Conservation (phyloP, 1,140 invertebrate species). For the Trinorchestia longiramus region DNA sequence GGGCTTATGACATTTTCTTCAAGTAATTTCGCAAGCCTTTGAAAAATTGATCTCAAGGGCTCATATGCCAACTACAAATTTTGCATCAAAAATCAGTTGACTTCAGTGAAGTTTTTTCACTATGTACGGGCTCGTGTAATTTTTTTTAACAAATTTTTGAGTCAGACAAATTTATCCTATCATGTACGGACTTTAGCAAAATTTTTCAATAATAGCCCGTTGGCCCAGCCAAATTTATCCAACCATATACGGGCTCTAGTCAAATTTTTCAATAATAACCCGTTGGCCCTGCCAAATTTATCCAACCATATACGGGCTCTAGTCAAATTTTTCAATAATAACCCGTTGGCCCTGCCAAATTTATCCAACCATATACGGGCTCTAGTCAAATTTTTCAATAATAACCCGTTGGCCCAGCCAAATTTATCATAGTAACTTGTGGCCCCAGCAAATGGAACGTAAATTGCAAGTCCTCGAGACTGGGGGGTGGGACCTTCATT, state of each 20-base stretch:
- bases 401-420: not conserved
- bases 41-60: not conserved
- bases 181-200: not conserved
- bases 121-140: no score
- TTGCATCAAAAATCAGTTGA: not conserved
- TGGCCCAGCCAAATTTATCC: not conserved
- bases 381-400: not conserved
- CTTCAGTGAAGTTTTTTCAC: no score
- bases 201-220: not conserved
- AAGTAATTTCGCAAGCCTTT: no score
- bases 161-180: not conserved
- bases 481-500: not conserved
- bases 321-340: not conserved
- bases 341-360: not conserved
- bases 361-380: not conserved
- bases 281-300: not conserved
- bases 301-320: not conserved
- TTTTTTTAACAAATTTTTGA: no score
- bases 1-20: no score
- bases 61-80: not conserved
- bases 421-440: not conserved
- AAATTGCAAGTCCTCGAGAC: constrained; percentile 15
- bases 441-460: constrained; percentile 22
- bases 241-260: not conserved
- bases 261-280: no score